Conservation (phyloP, 1,140 invertebrate species). For the Microplitis mediator region DNA sequence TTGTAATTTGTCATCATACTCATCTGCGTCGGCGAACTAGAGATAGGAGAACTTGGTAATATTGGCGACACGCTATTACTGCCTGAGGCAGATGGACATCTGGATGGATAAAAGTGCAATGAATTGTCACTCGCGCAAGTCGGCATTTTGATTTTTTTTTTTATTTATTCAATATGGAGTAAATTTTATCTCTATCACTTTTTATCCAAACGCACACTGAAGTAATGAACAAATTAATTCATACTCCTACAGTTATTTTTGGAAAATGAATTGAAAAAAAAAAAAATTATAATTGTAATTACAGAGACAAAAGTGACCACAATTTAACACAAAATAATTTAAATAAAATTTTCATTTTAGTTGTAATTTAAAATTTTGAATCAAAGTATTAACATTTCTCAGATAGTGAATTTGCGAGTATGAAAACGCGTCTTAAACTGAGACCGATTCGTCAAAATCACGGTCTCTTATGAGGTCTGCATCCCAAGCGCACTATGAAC, state of each 20-base stretch:
- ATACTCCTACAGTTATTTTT: too few relatives aligned
- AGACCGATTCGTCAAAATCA: conserved; percentile 42
- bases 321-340: too few relatives aligned
- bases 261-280: too few relatives aligned
- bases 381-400: background rate
- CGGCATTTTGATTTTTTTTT: conserved; percentile 62
- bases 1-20: conserved; percentile 59
- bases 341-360: background rate
- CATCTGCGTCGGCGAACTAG: conserved; percentile 65
- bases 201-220: background rate
- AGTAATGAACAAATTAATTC: too few relatives aligned
- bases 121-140: conserved; percentile 69
- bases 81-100: conserved; percentile 55
- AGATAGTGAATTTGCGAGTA: conserved; percentile 33
- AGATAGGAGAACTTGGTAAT: conserved; percentile 65
- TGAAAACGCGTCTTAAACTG: conserved; percentile 52
- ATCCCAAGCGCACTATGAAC: conserved; percentile 60
- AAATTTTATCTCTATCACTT: background rate
- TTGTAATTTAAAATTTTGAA: background rate
- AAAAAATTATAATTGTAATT: too few relatives aligned
- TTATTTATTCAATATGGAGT: background rate
- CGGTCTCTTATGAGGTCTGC: conserved; percentile 58
- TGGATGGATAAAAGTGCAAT: conserved; percentile 59
- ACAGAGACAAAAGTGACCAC: too few relatives aligned
- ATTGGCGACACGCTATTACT: conserved; percentile 65